Evolutionary conservation across 1,140 invertebrate species (phyloP).

Genomic region (Solen grandis): DNA sequence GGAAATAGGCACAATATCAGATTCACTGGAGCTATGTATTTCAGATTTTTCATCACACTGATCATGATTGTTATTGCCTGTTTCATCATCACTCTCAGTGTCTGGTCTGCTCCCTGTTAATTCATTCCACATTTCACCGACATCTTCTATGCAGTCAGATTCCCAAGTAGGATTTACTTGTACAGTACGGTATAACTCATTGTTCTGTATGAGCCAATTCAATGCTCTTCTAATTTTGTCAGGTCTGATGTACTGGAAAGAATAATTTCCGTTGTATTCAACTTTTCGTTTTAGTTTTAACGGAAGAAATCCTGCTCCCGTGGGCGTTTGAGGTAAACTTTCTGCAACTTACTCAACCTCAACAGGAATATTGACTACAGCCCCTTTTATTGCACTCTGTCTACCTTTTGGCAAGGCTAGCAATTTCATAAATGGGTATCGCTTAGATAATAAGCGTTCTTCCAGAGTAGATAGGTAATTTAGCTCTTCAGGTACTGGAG

Average conservation of each 20-base stretch:
- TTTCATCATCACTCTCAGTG: neutral
- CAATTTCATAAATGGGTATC: constrained; percentile 49
- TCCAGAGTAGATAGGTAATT: constrained; percentile 30
- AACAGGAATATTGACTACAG: constrained; percentile 50
- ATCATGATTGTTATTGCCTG: neutral
- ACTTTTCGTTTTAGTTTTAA: constrained; percentile 53
- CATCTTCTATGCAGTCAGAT: constrained; percentile 26
- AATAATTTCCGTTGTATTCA: constrained; percentile 48
- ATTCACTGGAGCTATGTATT: constrained; percentile 34
- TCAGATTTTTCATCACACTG: constrained; percentile 2
- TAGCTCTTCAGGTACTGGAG: constrained; percentile 41
- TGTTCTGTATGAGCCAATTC: constrained; percentile 44
- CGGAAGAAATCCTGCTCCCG: constrained; percentile 33
- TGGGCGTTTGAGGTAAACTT: constrained; percentile 35
- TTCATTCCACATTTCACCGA: constrained; percentile 33
- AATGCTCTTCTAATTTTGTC: constrained; percentile 29
- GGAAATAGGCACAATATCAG: constrained; percentile 36
- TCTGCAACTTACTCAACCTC: constrained; percentile 31
- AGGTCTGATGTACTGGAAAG: constrained; percentile 52
- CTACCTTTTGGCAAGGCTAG: constrained; percentile 44
- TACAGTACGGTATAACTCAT: constrained; percentile 32
- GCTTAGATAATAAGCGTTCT: constrained; percentile 34
- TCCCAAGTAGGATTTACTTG: constrained; percentile 24
- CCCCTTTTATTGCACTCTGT: constrained; percentile 47
- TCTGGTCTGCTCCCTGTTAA: constrained; percentile 18